Conservation (phyloP, 2,888 invertebrate genomes). For the Tenthredo livida region DNA sequence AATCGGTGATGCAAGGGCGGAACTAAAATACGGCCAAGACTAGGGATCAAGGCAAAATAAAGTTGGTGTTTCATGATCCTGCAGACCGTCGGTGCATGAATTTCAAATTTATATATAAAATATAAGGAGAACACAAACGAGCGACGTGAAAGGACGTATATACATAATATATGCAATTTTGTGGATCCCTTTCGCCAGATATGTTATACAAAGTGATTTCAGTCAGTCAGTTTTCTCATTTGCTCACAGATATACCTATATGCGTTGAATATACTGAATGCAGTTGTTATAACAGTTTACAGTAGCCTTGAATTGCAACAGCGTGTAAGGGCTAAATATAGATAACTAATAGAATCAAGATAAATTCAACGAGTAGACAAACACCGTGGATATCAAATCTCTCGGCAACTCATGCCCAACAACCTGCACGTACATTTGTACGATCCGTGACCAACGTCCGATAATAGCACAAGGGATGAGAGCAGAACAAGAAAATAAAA, state of each 20-base stretch:
- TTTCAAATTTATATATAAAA: background rate
- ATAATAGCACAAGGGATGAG: background rate
- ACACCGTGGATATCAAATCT: constrained; percentile 56
- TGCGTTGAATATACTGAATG: constrained; percentile 1
- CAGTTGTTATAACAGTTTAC: constrained; percentile 38
- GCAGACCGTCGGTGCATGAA: background rate
- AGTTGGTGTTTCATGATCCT: background rate
- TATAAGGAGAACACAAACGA: background rate
- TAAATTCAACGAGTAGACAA: constrained; percentile 62
- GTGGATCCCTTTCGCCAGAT: background rate
- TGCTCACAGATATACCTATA: no score
- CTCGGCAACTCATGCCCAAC: constrained; percentile 31
- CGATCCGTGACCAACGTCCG: constrained; percentile 24
- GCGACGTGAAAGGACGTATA: background rate
- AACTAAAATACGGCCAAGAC: background rate
- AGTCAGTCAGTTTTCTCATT: background rate
- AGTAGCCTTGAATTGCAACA: constrained; percentile 46
- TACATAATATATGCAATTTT: background rate
- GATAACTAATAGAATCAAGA: constrained; percentile 60
- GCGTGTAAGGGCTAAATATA: constrained; percentile 58
- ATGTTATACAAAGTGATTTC: background rate
- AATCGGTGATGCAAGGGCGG: background rate
- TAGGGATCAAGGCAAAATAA: background rate
- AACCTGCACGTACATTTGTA: constrained; percentile 8
- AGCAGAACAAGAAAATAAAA: background rate